Evolutionary conservation across 2,113 vertebrate genomes (phyloP).

Genomic region (Mugil cephalus): DNA sequence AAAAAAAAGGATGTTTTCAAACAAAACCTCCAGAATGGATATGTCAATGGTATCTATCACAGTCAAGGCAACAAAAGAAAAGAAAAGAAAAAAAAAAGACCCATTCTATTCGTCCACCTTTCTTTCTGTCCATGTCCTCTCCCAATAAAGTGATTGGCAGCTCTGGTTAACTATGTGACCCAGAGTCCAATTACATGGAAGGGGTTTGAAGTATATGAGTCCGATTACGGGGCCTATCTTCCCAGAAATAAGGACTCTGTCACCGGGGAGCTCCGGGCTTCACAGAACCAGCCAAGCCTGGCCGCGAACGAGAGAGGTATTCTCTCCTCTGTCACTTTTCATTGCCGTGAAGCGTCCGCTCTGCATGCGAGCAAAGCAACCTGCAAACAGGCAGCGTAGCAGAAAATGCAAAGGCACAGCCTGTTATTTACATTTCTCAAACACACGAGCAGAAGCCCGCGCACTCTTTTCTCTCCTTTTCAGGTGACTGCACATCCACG

Average conservation of each 20-base stretch:
- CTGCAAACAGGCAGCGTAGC: conserved; percentile 35
- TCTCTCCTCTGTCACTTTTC: conserved; percentile 72
- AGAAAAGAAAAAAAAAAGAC: neutral
- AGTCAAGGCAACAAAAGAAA: neutral
- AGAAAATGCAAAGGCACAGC: conserved; percentile 46
- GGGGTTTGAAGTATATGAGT: conserved; percentile 62
- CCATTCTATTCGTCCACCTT: conserved; percentile 20
- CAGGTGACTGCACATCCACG: conserved; percentile 19
- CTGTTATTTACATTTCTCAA: conserved; percentile 34
- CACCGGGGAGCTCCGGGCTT: conserved; percentile 53
- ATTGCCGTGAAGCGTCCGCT: conserved; percentile 54
- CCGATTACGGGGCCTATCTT: conserved; percentile 70
- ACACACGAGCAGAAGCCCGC: neutral
- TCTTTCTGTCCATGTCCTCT: conserved; percentile 34
- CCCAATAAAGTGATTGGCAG: conserved; percentile 56
- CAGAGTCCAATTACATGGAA: conserved; percentile 68
- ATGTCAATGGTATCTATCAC: neutral
- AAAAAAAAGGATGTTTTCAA: neutral
- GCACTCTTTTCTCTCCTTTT: conserved; percentile 2
- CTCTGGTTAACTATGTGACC: conserved; percentile 54
- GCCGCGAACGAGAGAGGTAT: conserved; percentile 55
- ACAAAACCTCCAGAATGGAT: neutral
- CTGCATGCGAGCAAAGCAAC: conserved; percentile 34
- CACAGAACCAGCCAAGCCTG: conserved; percentile 57
- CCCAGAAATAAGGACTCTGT: conserved; percentile 75